phyloP scores from a whole-genome alignment of 2,888 invertebrate genomes.

The Fragum whitleyi region DNA sequence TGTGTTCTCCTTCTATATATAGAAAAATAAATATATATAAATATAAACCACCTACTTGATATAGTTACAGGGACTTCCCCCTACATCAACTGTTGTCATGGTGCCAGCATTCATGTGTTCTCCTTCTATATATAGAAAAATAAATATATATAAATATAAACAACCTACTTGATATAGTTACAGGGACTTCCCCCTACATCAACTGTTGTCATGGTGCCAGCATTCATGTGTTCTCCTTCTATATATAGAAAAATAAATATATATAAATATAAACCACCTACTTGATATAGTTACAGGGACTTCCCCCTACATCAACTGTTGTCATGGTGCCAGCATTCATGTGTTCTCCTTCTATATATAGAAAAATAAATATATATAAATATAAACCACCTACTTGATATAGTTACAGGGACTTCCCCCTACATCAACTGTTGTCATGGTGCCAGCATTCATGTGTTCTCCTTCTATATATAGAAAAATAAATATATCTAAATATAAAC shows the following conservation, averaged over 20 bases:
- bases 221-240: conserved; percentile 95
- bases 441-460: conserved; percentile 96
- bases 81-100: too few relatives aligned
- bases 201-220: conserved; percentile 94
- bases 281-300: conserved; percentile 73
- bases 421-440: conserved; percentile 93
- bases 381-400: conserved; percentile 64
- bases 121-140: too few relatives aligned
- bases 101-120: too few relatives aligned
- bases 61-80: too few relatives aligned
- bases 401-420: conserved; percentile 84
- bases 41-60: too few relatives aligned
- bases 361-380: conserved; percentile 84
- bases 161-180: conserved; percentile 71
- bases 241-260: conserved; percentile 92
- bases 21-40: conserved; percentile 90
- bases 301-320: conserved; percentile 91
- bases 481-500: background rate
- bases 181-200: conserved; percentile 88
- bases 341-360: conserved; percentile 95
- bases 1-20: conserved; percentile 94
- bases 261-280: conserved; percentile 41
- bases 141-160: background rate
- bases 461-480: conserved; percentile 96
- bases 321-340: conserved; percentile 96